A percentile compares a stretch with the other conserved stretches of the same genome.
Conservation (phyloP, 2,888 invertebrate genomes). For the Amiota minor region DNA sequence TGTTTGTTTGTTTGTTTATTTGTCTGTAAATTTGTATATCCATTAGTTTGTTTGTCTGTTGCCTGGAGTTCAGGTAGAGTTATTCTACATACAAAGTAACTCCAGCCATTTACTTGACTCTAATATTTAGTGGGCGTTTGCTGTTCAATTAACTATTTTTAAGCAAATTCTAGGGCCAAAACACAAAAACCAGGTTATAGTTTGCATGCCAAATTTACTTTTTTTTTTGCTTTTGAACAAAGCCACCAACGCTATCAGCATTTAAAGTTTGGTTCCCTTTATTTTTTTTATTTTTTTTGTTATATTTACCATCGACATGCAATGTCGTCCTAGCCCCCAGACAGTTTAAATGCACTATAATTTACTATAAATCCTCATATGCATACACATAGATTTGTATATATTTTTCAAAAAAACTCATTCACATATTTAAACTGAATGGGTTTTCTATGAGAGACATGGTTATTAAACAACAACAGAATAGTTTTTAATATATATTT, state of each 20-base stretch:
- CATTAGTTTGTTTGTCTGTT: constrained; percentile 2
- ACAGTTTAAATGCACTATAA: not conserved
- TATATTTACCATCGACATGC: constrained; percentile 18
- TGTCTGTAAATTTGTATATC: not conserved
- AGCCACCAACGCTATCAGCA: too few species aligned
- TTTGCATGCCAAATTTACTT: constrained; percentile 8
- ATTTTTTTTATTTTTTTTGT: not conserved
- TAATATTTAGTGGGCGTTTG: constrained; percentile 8
- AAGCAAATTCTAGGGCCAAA: not conserved
- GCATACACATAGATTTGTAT: not conserved
- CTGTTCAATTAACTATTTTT: constrained; percentile 16
- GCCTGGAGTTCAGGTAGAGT: too few species aligned
- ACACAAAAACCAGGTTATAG: not conserved
- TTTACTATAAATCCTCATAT: not conserved
- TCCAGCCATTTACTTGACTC: not conserved
- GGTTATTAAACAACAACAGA: not conserved
- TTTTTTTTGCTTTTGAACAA: not conserved
- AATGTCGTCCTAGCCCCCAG: not conserved
- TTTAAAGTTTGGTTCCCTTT: not conserved
- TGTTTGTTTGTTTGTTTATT: not conserved
- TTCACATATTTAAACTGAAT: not conserved
- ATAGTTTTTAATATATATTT: not conserved
- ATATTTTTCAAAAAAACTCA: not conserved
- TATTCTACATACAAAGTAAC: too few species aligned
- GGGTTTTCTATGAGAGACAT: constrained; percentile 5